These are phyloP conservation scores for Lasioglossum villosulum DNA, from an alignment of 2,888 invertebrate genomes.

Conservation along the genomic window DNA sequence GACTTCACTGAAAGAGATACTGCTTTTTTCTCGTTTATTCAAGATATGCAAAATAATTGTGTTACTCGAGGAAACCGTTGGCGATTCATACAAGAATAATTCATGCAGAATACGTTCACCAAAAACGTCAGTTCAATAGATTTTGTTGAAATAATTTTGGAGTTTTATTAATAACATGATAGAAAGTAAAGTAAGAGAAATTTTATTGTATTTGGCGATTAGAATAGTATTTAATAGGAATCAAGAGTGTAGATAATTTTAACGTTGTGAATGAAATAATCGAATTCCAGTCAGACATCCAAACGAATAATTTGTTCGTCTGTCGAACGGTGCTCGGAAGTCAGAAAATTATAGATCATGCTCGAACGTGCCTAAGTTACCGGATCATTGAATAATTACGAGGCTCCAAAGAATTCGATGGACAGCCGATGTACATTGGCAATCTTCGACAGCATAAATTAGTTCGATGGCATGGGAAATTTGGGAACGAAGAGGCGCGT, in stretches of 20 bases:
- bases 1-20: neutral
- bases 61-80: no score
- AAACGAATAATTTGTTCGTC: neutral
- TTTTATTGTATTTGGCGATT: no score
- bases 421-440: neutral
- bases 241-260: no score
- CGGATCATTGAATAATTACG: neutral
- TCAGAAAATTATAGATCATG: neutral
- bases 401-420: neutral
- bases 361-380: neutral
- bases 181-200: no score
- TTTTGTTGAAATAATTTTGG: neutral
- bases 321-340: neutral
- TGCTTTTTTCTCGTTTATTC: neutral
- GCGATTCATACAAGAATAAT: neutral
- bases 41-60: neutral
- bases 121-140: no score
- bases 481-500: slow-evolving; percentile 21
- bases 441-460: neutral
- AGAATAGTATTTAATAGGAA: no score
- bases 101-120: neutral
- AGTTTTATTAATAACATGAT: no score
- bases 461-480: slow-evolving; percentile 14
- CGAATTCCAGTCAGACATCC: no score
- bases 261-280: no score